These are phyloP conservation scores for Arizona elegans DNA, from an alignment of 2,113 vertebrate genomes.

Conservation along the genomic window DNA sequence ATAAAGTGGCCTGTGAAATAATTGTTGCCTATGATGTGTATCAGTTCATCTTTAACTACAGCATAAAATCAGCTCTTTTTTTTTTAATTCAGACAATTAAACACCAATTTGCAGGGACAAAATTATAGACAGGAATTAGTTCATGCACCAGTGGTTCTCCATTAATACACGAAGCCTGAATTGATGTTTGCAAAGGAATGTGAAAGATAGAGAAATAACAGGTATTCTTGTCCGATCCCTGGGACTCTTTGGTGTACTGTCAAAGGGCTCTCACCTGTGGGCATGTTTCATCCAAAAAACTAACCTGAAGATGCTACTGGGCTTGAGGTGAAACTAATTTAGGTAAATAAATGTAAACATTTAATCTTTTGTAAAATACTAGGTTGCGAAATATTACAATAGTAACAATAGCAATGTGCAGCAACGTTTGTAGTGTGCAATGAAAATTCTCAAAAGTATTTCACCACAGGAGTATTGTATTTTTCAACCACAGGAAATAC, in stretches of 20 bases:
- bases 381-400: not conserved
- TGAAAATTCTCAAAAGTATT: not conserved
- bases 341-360: not conserved
- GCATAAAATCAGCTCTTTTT: not conserved
- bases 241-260: not conserved
- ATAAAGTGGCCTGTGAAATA: no score
- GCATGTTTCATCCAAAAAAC: not conserved
- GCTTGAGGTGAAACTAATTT: not conserved
- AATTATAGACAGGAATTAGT: constrained; percentile 23
- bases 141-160: not conserved
- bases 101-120: constrained; percentile 32
- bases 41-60: constrained; percentile 34
- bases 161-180: constrained; percentile 39
- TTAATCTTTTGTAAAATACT: not conserved
- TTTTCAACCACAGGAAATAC: not conserved
- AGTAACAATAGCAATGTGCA: not conserved
- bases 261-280: not conserved
- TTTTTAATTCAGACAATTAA: constrained; percentile 41
- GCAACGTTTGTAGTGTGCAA: not conserved
- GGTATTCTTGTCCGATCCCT: not conserved
- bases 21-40: constrained; percentile 38
- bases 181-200: not conserved
- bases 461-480: not conserved
- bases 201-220: not conserved
- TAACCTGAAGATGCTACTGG: not conserved